A percentile compares a stretch with the other conserved stretches of the same genome.
Conservation (phyloP, 2,113 vertebrate genomes). For the Sceloporus tristichus region DNA sequence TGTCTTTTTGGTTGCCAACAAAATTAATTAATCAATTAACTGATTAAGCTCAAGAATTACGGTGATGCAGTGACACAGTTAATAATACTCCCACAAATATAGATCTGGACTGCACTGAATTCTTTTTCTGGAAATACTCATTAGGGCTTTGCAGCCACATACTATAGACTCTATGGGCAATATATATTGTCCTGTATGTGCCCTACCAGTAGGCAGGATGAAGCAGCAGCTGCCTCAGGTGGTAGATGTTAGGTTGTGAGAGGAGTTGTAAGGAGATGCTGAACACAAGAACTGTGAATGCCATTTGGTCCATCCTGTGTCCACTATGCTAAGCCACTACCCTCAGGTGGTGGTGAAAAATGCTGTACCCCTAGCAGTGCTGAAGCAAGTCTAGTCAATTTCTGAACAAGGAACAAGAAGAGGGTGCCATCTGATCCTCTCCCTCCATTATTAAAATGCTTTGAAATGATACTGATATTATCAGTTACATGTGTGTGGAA, state of each 20-base stretch:
- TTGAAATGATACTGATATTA: neutral
- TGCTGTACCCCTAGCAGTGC: neutral
- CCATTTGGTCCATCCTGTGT: neutral
- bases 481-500: neutral
- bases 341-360: neutral
- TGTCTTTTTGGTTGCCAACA: no score
- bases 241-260: no score
- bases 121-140: slow-evolving; percentile 4
- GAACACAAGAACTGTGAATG: no score
- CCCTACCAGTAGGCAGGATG: neutral
- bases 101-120: neutral
- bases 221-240: no score
- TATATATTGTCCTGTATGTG: neutral
- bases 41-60: neutral
- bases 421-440: neutral
- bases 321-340: neutral
- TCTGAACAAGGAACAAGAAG: neutral
- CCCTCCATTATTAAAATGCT: neutral
- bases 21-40: no score
- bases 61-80: neutral
- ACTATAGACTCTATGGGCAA: neutral
- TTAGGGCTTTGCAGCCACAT: neutral
- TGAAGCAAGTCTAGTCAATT: neutral
- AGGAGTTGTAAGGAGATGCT: no score
- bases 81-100: neutral